A percentile compares a stretch with the other conserved stretches of the same genome.
Evolutionary conservation across 1,140 invertebrate species (phyloP).

Genomic region (Drosophila lini): DNA sequence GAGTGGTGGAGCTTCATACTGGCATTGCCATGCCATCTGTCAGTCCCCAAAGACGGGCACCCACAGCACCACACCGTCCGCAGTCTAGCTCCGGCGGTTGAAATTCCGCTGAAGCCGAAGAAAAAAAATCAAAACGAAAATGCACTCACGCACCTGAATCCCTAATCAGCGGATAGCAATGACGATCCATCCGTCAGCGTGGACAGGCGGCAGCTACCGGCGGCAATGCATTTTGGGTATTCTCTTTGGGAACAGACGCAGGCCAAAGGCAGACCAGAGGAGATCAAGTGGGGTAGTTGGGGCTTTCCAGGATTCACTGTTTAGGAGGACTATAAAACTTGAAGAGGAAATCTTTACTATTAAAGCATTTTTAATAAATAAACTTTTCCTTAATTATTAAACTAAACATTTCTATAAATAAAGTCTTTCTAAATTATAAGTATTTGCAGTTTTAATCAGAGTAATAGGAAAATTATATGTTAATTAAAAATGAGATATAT

Average conservation of each 20-base stretch:
- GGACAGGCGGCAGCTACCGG: conserved; percentile 54
- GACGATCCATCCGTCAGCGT: conserved; percentile 45
- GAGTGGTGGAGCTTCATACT: conserved; percentile 2
- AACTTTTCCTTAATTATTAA: too few relatives aligned
- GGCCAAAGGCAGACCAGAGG: background rate
- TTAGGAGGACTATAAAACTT: background rate
- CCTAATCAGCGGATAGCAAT: conserved; percentile 62
- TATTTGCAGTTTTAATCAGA: too few relatives aligned
- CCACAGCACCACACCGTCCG: conserved; percentile 35
- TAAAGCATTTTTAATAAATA: background rate
- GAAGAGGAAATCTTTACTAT: too few relatives aligned
- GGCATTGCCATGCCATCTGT: conserved; percentile 66
- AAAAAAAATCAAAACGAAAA: conserved; percentile 47
- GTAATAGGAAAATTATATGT: too few relatives aligned
- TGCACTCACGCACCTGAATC: conserved; percentile 81
- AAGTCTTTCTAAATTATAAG: too few relatives aligned
- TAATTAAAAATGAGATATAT: too few relatives aligned
- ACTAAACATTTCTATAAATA: too few relatives aligned
- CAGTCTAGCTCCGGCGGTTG: conserved; percentile 50
- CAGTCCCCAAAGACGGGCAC: conserved; percentile 58
- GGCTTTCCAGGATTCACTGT: background rate
- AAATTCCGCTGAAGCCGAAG: conserved; percentile 69
- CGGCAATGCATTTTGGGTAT: conserved; percentile 63
- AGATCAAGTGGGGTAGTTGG: background rate
- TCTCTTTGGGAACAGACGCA: conserved; percentile 12